These are phyloP conservation scores for Oligia latruncula DNA, from an alignment of 2,888 invertebrate genomes.

Conservation along the genomic window DNA sequence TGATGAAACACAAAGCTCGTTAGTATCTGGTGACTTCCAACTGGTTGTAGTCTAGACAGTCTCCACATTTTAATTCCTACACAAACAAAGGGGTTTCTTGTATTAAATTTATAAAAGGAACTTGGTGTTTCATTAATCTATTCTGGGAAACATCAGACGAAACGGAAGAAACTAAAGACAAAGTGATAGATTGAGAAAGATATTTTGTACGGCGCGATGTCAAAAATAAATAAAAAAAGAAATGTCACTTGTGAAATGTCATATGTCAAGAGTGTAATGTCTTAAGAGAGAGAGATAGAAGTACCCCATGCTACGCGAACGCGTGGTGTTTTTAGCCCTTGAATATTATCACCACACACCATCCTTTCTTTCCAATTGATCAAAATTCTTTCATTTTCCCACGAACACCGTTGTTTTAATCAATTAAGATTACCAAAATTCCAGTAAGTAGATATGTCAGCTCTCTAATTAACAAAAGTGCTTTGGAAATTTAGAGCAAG, in stretches of 20 bases:
- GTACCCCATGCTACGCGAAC: background rate
- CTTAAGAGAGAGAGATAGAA: background rate
- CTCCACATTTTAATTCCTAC: background rate
- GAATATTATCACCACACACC: background rate
- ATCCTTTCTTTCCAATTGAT: background rate
- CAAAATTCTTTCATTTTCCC: background rate
- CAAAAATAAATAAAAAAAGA: background rate
- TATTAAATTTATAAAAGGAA: background rate
- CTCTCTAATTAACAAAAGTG: slow-evolving; percentile 9
- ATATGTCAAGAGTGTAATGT: background rate
- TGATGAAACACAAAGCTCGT: slow-evolving; percentile 16
- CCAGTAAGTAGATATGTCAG: background rate
- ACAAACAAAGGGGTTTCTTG: background rate
- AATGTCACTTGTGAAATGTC: background rate
- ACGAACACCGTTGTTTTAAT: background rate
- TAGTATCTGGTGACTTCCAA: slow-evolving; percentile 29
- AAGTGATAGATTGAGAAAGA: background rate
- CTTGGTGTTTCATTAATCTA: background rate
- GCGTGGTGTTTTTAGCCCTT: background rate
- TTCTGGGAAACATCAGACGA: background rate
- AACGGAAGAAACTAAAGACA: background rate
- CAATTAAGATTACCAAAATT: background rate
- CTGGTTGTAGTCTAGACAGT: slow-evolving; percentile 1
- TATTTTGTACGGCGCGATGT: background rate
- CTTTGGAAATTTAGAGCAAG: slow-evolving; percentile 22